Conservation (phyloP, 2,113 vertebrate genomes). For the Paramormyrops kingsleyae region DNA sequence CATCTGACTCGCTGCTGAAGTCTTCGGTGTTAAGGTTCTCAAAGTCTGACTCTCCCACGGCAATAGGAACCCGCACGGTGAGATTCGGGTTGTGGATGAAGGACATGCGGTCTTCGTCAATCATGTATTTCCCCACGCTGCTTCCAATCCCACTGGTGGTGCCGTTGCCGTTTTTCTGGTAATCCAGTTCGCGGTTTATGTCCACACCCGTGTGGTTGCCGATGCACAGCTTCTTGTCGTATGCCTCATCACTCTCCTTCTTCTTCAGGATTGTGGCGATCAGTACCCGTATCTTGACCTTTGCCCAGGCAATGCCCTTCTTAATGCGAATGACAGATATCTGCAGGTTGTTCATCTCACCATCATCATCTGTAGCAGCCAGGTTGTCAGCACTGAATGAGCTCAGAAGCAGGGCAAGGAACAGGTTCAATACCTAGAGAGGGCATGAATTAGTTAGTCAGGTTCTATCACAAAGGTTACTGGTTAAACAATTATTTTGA, state of each 20-base stretch:
- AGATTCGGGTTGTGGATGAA: conserved; percentile 98
- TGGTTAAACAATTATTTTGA: not conserved
- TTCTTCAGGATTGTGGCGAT: conserved; percentile 83
- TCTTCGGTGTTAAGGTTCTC: conserved; percentile 97
- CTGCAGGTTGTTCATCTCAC: conserved; percentile 98
- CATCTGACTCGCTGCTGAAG: conserved; percentile 93
- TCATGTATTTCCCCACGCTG: conserved; percentile 96
- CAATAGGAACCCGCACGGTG: conserved; percentile 93
- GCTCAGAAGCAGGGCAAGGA: conserved; percentile 92
- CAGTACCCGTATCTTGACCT: conserved; percentile 66
- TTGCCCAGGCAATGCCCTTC: conserved; percentile 84
- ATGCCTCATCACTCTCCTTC: conserved; percentile 80
- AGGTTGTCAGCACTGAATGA: conserved; percentile 97
- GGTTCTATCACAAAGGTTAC: not conserved
- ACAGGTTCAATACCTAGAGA: conserved; percentile 86
- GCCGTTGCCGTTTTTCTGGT: conserved; percentile 90
- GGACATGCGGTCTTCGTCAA: conserved; percentile 97
- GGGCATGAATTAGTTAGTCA: not conserved
- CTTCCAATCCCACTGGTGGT: conserved; percentile 96
- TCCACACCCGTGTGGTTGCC: conserved; percentile 88
- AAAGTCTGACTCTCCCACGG: conserved; percentile 92
- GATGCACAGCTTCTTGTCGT: conserved; percentile 88
- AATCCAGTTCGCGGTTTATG: conserved; percentile 87
- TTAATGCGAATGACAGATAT: conserved; percentile 93
- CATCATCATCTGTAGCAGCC: conserved; percentile 88